phyloP scores from a whole-genome alignment of 2,797 vertebrate species.

The Rhodeus uyekii region DNA sequence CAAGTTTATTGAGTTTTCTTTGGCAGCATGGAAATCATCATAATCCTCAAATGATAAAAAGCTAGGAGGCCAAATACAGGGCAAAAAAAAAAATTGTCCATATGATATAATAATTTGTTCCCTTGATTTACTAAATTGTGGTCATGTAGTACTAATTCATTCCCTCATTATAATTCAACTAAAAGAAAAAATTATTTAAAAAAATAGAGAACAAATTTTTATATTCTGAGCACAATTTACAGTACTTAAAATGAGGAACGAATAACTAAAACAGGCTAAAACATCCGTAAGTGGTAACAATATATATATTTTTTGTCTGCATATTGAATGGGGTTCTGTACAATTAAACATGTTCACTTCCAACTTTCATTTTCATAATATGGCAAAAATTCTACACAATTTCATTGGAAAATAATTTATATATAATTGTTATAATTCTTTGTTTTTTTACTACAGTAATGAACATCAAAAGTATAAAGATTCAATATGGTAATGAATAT shows the following conservation, averaged over 20 bases:
- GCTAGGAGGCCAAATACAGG: neutral
- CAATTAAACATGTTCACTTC: neutral
- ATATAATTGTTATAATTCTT: neutral
- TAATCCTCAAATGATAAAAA: neutral
- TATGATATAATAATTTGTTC: neutral
- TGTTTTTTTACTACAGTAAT: neutral
- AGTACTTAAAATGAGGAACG: neutral
- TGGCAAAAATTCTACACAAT: neutral
- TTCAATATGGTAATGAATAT: neutral
- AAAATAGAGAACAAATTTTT: no score
- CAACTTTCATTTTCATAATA: neutral
- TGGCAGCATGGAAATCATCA: neutral
- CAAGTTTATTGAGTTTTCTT: slow-evolving; percentile 31
- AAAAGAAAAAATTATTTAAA: no score
- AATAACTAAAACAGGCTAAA: neutral
- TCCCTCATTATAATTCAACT: neutral
- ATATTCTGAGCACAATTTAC: no score
- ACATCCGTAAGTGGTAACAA: neutral
- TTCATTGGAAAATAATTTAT: neutral
- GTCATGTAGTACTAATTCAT: neutral
- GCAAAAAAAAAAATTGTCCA: neutral
- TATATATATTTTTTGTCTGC: neutral
- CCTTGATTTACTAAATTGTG: neutral
- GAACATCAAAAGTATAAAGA: neutral
- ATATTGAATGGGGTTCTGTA: neutral